These are phyloP conservation scores for Trichonephila clavata DNA, from an alignment of 1,140 invertebrate species.

Conservation along the genomic window DNA sequence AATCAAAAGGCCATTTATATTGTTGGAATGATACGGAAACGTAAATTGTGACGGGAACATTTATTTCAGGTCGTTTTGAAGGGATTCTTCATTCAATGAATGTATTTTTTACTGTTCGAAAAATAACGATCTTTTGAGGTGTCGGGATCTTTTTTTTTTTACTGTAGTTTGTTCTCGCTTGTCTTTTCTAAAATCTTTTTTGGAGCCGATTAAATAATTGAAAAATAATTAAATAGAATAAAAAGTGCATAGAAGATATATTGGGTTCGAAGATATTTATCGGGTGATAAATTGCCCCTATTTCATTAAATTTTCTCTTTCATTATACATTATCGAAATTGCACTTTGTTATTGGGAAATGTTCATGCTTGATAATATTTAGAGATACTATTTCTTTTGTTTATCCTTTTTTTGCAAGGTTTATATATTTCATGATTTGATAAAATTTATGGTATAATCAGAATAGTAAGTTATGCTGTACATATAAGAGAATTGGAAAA, in stretches of 20 bases:
- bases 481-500: too few relatives aligned
- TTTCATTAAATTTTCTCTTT: neutral
- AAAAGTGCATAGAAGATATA: neutral
- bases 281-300: neutral
- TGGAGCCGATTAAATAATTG: neutral
- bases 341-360: too few relatives aligned
- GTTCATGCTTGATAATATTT: too few relatives aligned
- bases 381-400: too few relatives aligned
- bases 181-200: neutral
- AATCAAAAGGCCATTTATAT: constrained; percentile 52
- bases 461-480: too few relatives aligned
- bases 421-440: too few relatives aligned
- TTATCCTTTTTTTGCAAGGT: too few relatives aligned
- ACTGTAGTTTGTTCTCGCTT: neutral
- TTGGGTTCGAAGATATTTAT: neutral
- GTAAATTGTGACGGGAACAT: constrained; percentile 55
- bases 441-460: too few relatives aligned
- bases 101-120: neutral
- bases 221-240: neutral
- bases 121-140: neutral
- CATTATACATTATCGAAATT: neutral
- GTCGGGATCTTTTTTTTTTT: neutral
- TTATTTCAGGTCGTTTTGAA: constrained; percentile 43
- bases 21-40: constrained; percentile 24
- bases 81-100: constrained; percentile 22